Base-by-base conservation (phyloP, 1,140 invertebrate species). In the Eupristina koningsbergeri region DNA sequence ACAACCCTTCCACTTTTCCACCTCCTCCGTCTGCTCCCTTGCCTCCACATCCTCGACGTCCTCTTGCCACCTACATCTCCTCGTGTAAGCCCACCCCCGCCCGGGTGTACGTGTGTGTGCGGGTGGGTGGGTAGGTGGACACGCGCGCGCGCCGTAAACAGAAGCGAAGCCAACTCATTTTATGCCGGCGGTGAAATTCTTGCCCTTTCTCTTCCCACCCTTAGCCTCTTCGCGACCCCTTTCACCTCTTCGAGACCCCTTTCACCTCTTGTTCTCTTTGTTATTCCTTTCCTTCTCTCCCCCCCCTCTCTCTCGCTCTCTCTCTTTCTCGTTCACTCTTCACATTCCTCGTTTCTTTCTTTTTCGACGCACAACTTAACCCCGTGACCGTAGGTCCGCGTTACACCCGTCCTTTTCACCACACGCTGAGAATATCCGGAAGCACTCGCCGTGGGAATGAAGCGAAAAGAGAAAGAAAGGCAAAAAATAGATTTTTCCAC, bases 391-490 rank as follows among this genome's bases (percentile, higher is more conserved):
- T 86, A 26, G 67, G 76, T 85, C 85, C 86, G 84, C 84, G 53
- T 45, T 29, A 34, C n/a, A 53, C 13, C 0, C 29, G 13, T 29
- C 45, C 29, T 11, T 63, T 71, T 81, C 61, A 80, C 87, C 87
- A 87, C 89, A 88, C 89, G 90, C 89, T 86, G 87, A 86, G 88
- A 91, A 90, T 91, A 90, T 90, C 88, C 90, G 87, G 88, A 90
- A 91, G 89, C 89, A 89, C 88, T 90, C 88, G 81, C 86, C 47
- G 85, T 31, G 88, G 89, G 89, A 91, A 91, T 90, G 88, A 91
- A 91, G 86, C 85, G n/a, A 31, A 74, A 2, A 17, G n/a, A 74
- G n/a, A 50, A 29, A 74, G 34, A 47, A 36, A 26, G 58, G n/a
- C 31, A 29, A 74, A 41, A 47, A 36, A 26, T 45, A 75, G 47